A percentile compares a stretch with the other conserved stretches of the same genome.
Evolutionary conservation across 2,797 vertebrate genomes (phyloP).

Genomic region (Malurus splendens): DNA sequence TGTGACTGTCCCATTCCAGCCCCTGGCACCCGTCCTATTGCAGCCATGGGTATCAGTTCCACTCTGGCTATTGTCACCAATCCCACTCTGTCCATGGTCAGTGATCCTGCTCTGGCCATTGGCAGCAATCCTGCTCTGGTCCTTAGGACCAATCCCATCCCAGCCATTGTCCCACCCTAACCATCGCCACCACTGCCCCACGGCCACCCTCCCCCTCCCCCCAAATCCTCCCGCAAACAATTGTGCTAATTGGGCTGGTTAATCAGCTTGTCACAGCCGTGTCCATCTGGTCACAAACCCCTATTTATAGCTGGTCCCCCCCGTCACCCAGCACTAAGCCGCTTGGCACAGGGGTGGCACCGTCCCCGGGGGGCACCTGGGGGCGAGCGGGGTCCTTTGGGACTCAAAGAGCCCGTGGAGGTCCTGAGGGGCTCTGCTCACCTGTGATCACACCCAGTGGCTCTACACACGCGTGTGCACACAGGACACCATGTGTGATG

Average conservation of each 20-base stretch:
- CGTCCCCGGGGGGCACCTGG: background rate
- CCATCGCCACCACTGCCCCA: background rate
- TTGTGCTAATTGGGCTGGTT: conserved; percentile 54
- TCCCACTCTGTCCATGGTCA: background rate
- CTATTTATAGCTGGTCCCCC: conserved; percentile 57
- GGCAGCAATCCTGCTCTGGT: background rate
- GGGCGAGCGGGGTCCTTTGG: background rate
- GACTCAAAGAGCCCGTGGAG: background rate
- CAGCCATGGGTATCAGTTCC: background rate
- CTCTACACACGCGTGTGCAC: background rate
- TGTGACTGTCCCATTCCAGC: background rate
- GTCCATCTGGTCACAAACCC: conserved; percentile 42
- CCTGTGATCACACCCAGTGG: background rate
- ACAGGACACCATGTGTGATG: accelerated
- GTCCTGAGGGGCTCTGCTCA: background rate
- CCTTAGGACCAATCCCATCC: background rate
- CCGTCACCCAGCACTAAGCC: conserved; percentile 34
- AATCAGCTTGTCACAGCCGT: conserved; percentile 54
- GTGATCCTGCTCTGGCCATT: background rate
- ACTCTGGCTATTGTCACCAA: background rate
- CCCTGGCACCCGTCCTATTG: background rate
- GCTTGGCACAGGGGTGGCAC: conserved; percentile 12
- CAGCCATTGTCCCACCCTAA: background rate
- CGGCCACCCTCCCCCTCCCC: background rate
- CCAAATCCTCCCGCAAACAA: conserved; percentile 45